Evolutionary conservation across 1,140 invertebrate species (phyloP), one percentile per base, ranked within the genome.

Genomic region (Zaprionus taronus): DNA sequence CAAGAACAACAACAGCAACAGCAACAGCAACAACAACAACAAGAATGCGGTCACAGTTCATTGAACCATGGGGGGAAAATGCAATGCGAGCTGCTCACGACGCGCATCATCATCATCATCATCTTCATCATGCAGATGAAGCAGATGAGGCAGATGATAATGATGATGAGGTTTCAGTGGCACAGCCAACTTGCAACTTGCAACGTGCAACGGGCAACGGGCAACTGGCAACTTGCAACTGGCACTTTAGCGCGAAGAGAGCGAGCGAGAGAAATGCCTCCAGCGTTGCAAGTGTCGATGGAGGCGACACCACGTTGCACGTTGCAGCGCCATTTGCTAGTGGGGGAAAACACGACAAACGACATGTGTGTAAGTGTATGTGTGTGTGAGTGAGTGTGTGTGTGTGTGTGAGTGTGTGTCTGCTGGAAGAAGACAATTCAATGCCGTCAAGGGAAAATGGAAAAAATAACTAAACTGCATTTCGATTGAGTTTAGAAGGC

Each of bases 41-140:
- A 68, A 72, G 79, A 82, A 73, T 84, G 81, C 83, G 81, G 81
- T 84, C 81, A 84, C 82, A 84, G 81, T 84, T 84, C 81, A 78
- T 84, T 84, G 81, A 84, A 84, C 81, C 81, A 60, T 76, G 80
- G 68, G 78, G 41, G 41, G 41, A n/a, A 84, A 74, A 80, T 80
- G 81, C 77, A 73, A 53, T 77, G 79, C 75, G 68, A 71, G 34
- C 51, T 51, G 67, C 64, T 51, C 57, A 55, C 62, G 12, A 62
- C 57, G 38, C 26, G 20, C 51, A 53, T 15, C 55, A 15, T 41
- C 57, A 53, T 15, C 55, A 15, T 41, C 57, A 41, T 44, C 58
- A 36, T 65, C 14, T 49, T 69, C 63, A 44, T 60, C 31, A 15
- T 72, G 64, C 41, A 17, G 53, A 20, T 58, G 38, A 12, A 20